phyloP scores from a whole-genome alignment of 1,140 invertebrate genomes.

The Samia ricini region DNA sequence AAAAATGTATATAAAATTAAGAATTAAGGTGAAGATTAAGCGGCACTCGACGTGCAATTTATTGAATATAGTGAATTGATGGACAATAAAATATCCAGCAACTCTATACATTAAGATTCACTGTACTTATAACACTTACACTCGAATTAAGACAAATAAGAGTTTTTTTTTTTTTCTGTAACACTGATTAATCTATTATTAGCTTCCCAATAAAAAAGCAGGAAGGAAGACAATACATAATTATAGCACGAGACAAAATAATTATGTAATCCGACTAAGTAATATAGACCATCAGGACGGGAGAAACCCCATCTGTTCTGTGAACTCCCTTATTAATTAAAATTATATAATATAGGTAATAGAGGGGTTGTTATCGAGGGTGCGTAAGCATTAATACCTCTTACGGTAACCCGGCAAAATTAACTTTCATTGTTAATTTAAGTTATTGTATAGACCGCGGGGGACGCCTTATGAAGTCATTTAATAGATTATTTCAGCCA shows the following conservation, averaged over 20 bases:
- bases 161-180: too few species aligned
- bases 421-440: constrained; percentile 34
- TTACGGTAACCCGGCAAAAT: constrained; percentile 34
- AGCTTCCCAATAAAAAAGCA: background rate
- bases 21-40: too few species aligned
- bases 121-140: too few species aligned
- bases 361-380: constrained; percentile 31
- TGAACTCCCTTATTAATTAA: constrained; percentile 38
- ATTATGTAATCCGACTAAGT: constrained; percentile 4
- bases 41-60: too few species aligned
- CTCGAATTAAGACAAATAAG: too few species aligned
- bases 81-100: too few species aligned
- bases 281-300: constrained; percentile 6
- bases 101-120: too few species aligned
- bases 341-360: constrained; percentile 26
- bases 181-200: background rate
- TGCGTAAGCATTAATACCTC: constrained; percentile 27
- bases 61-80: too few species aligned
- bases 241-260: background rate
- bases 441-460: constrained; percentile 15
- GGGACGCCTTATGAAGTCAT: constrained; percentile 26
- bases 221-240: constrained; percentile 13
- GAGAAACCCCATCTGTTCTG: constrained; percentile 29
- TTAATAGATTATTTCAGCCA: constrained; percentile 32
- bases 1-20: too few species aligned